Evolutionary conservation across 2,113 vertebrate species (phyloP).

Genomic region (Narcine bancroftii): DNA sequence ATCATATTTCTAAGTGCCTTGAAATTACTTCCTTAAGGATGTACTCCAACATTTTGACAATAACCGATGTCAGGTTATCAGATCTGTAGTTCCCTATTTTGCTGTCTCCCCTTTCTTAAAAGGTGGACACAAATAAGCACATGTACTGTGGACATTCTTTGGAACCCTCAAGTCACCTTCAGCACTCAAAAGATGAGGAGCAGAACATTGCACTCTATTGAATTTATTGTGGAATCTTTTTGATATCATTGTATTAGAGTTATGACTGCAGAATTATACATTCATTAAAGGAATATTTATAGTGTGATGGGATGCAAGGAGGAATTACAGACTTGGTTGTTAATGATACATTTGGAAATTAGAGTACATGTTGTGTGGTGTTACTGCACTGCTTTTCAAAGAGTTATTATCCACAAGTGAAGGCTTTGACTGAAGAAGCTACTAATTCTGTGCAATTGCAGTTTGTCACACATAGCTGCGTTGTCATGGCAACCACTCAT

Average conservation of each 20-base stretch:
- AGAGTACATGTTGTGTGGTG: neutral
- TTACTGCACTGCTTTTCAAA: neutral
- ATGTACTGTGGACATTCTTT: too few species aligned
- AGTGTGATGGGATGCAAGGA: neutral
- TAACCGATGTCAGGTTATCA: too few species aligned
- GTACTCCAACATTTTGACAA: too few species aligned
- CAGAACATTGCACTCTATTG: too few species aligned
- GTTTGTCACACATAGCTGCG: conserved; percentile 3
- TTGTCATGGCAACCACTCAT: conserved; percentile 27
- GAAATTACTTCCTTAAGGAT: too few species aligned
- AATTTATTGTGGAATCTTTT: neutral
- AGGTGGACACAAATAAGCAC: too few species aligned
- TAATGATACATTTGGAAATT: neutral
- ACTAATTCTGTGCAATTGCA: conserved; percentile 3
- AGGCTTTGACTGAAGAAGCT: neutral
- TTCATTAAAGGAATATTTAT: neutral
- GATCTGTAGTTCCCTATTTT: too few species aligned
- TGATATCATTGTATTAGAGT: neutral
- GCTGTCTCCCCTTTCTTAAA: neutral
- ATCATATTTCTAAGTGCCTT: too few species aligned
- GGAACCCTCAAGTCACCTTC: too few species aligned
- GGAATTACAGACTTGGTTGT: neutral
- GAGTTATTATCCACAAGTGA: neutral
- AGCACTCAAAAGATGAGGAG: too few species aligned
- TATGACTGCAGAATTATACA: neutral